Evolutionary conservation across 53 echinoderm and acorn worm species (phyloP), one percentile per base, ranked within the genome.

Genomic region (Holothuria scabra): DNA sequence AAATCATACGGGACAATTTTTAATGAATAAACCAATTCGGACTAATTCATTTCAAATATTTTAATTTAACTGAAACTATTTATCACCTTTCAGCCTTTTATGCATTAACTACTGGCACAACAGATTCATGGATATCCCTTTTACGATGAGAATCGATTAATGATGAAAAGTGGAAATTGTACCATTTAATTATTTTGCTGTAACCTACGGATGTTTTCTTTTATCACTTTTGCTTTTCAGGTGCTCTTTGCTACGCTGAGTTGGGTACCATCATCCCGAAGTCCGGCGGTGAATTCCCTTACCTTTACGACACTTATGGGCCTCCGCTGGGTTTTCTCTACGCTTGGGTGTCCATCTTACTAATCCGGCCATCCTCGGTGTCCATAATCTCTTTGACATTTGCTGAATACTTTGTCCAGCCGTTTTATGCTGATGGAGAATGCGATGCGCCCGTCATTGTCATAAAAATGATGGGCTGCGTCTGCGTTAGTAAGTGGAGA

Each of bases 171-270:
- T n/a, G n/a, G n/a, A n/a, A n/a, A n/a, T n/a, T n/a, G n/a, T n/a
- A n/a, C n/a, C n/a, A n/a, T n/a, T n/a, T n/a, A n/a, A n/a, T n/a
- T n/a, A n/a, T n/a, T n/a, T n/a, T n/a, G n/a, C n/a, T n/a, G n/a
- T n/a, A n/a, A n/a, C n/a, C n/a, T n/a, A n/a, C n/a, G n/a, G n/a
- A n/a, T n/a, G n/a, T n/a, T n/a, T n/a, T n/a, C 25, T 61, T 41
- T 41, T 10, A 41, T 8, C 10, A 5, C 6, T 41, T 28, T 68
- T 37, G 22, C 10, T 41, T 32, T 59, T 23, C 82, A 96, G 93
- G 93, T 80, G 93, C 93, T 20, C 75, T 96, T 12, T 91, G 95
- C 80, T 96, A 93, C 63, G 91, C 93, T 72, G 96, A 96, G 83
- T 66, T 93, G 21, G 93, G 96, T 41, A 93, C 91, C 4, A 63